These are phyloP conservation scores for Teinopalpus imperialis DNA, from an alignment of 2,888 invertebrate genomes.

Conservation along the genomic window DNA sequence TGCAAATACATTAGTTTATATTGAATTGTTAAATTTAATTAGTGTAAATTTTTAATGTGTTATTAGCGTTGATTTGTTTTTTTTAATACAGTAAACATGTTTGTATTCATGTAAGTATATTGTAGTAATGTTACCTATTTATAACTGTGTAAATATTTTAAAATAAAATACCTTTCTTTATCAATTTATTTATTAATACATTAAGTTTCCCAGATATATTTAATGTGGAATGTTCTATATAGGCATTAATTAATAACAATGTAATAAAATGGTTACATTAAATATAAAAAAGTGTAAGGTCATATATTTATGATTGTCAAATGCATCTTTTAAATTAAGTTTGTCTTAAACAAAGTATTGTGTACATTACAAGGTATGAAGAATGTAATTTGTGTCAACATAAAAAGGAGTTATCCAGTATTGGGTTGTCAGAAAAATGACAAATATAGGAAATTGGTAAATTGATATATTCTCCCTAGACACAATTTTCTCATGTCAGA, in stretches of 20 bases:
- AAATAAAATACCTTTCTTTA: slow-evolving; percentile 9
- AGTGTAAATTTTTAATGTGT: neutral
- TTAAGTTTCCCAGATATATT: neutral
- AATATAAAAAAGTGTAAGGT: too few relatives aligned
- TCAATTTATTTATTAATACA: slow-evolving; percentile 4
- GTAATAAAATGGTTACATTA: too few relatives aligned
- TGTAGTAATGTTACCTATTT: slow-evolving; percentile 12
- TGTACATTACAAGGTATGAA: too few relatives aligned
- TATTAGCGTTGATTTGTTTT: neutral
- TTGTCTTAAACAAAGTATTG: too few relatives aligned
- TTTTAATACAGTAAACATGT: neutral
- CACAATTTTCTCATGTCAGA: too few relatives aligned
- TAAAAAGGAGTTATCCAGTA: too few relatives aligned
- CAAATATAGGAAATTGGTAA: too few relatives aligned
- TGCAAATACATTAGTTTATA: neutral
- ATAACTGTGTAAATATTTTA: slow-evolving; percentile 8
- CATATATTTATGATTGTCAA: too few relatives aligned
- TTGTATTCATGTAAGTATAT: neutral
- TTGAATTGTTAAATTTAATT: neutral
- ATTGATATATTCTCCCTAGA: too few relatives aligned
- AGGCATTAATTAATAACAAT: neutral
- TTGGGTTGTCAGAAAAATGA: too few relatives aligned
- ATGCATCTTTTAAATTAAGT: too few relatives aligned
- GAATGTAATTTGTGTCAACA: too few relatives aligned
- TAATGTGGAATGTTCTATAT: slow-evolving; percentile 12